phyloP scores from a whole-genome alignment of 1,140 invertebrate genomes.

The Drosophila pseudoananassae region DNA sequence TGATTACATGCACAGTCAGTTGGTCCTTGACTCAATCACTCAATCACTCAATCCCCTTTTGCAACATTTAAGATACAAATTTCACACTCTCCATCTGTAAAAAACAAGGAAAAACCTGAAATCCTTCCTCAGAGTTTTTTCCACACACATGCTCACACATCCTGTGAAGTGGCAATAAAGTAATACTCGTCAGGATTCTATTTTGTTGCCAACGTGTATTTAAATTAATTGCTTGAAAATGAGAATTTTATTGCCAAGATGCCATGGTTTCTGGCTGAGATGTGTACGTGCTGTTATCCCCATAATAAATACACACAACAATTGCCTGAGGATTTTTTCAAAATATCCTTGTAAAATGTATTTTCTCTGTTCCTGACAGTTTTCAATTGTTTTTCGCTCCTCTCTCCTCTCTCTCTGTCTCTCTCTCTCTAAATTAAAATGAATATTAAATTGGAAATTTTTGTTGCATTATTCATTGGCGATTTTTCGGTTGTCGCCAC shows the following conservation, averaged over 20 bases:
- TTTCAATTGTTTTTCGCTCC: constrained; percentile 13
- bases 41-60: constrained; percentile 2
- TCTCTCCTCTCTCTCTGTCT: not conserved
- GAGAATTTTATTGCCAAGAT: constrained; percentile 34
- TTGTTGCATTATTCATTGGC: constrained; percentile 54
- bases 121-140: not conserved
- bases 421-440: constrained; percentile 47
- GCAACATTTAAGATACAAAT: not conserved
- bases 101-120: constrained; percentile 7
- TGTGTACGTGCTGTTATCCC: not conserved
- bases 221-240: constrained; percentile 48
- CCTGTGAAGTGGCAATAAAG: constrained; percentile 39
- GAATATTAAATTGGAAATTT: constrained; percentile 44
- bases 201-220: constrained; percentile 1
- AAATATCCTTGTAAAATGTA: not conserved
- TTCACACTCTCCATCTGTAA: not conserved
- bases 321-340: not conserved
- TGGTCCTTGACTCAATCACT: not conserved
- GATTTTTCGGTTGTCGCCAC: constrained; percentile 42
- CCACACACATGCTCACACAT: not conserved
- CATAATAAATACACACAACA: not conserved
- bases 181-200: constrained; percentile 28
- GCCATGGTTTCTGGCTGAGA: too few species aligned
- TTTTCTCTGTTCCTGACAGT: not conserved
- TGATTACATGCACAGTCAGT: constrained; percentile 27